Evolutionary conservation across 2,113 vertebrate genomes (phyloP).

Genomic region (Heterotis niloticus): DNA sequence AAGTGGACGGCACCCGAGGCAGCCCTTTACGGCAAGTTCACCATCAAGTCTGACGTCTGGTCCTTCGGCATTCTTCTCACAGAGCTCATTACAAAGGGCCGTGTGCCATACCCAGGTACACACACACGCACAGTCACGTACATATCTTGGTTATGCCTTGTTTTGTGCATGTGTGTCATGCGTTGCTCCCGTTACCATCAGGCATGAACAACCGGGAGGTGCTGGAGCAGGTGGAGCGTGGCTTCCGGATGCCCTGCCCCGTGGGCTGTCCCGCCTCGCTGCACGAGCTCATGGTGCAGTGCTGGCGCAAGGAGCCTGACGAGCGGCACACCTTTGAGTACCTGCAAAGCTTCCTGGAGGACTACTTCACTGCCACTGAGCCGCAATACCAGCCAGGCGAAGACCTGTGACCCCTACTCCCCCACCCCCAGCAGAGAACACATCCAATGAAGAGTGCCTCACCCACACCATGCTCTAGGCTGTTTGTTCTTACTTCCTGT

Average conservation of each 20-base stretch:
- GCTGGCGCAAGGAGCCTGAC: constrained; percentile 87
- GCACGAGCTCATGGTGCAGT: constrained; percentile 91
- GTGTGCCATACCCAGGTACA: constrained; percentile 96
- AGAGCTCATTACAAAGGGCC: constrained; percentile 92
- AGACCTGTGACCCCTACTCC: constrained; percentile 64
- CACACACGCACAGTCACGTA: neutral
- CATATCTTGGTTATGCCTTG: neutral
- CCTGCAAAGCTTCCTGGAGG: constrained; percentile 94
- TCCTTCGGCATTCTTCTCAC: constrained; percentile 94
- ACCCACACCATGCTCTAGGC: neutral
- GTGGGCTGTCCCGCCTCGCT: constrained; percentile 77
- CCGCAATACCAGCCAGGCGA: constrained; percentile 97
- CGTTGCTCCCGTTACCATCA: constrained; percentile 32
- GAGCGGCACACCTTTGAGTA: constrained; percentile 97
- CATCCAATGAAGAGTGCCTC: constrained; percentile 1
- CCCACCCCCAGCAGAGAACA: constrained; percentile 17
- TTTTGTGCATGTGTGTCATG: constrained; percentile 11
- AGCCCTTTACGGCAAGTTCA: constrained; percentile 86
- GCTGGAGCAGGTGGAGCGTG: constrained; percentile 90
- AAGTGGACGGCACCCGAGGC: constrained; percentile 98
- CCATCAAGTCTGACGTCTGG: constrained; percentile 97
- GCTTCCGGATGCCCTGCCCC: constrained; percentile 89
- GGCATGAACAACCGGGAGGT: constrained; percentile 98
- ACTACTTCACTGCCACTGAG: constrained; percentile 96
- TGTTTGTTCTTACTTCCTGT: neutral